Evolutionary conservation across 2,113 vertebrate species (phyloP), one percentile per base, ranked within the genome.

Genomic region (Tor tambroides): DNA sequence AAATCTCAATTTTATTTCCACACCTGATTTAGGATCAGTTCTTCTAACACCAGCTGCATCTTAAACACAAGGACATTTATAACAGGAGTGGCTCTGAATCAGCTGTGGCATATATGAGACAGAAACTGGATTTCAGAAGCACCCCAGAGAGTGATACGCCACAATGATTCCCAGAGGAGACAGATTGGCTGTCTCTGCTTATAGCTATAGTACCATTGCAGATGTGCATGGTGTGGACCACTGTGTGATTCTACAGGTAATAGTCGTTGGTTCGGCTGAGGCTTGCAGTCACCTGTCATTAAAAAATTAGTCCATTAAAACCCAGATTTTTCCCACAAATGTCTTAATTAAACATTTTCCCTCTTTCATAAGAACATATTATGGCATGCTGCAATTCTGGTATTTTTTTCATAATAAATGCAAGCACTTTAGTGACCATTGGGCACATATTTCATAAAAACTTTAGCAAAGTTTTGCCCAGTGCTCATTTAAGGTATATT

Each of bases 131-230:
- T 84, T 83, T 72, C 46, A 49, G 63, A 30, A 72, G 49, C 69
- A 59, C 71, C 83, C 71, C 81, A 74, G 83, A 85, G 83, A 85
- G 71, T 75, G 54, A 85, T 75, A 30, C 4, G n/a, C 67, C 21
- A 75, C 46, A 41, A 59, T 41, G 69, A 74, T 84, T 63, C 83
- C 17, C 83, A 38, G 28, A 74, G 6, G 83, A 74, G 83, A 84
- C 46, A 30, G 83, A 41, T 84, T 30, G 0, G 59, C 46, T 71
- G 81, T 51, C 65, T 72, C n/a, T 71, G 35, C 82, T 12, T 26
- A n/a, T 41, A 69, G 56, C 56, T 41, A 56, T 35, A 80, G 56
- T 59, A 80, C 30, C 35, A 11, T 8, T 80, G 56, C 79, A 63
- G 79, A 63, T 63, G 56, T 26, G 56, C 15, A 15, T n/a, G 30